Conservation (phyloP, 2,113 vertebrate species). For the Caranx melampygus region DNA sequence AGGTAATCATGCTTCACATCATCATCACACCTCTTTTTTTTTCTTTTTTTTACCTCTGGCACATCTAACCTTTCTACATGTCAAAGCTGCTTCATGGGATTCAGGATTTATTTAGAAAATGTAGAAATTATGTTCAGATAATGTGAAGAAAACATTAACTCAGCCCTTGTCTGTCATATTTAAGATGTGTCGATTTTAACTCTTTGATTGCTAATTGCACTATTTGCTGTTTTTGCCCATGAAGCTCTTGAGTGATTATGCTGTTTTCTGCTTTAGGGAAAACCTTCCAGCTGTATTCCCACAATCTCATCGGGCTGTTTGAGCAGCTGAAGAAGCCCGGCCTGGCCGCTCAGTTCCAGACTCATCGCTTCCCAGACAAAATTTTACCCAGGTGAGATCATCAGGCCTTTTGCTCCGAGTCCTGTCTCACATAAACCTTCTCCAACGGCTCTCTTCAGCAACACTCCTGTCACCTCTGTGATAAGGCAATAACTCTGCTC, state of each 20-base stretch:
- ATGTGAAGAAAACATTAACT: neutral
- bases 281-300: slow-evolving; percentile 98
- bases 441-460: neutral
- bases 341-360: slow-evolving; percentile 96
- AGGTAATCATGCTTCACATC: slow-evolving; percentile 89
- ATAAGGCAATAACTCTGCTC: slow-evolving; percentile 3
- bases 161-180: neutral
- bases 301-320: slow-evolving; percentile 97
- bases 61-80: slow-evolving; percentile 67
- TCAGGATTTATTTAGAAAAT: neutral
- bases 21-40: slow-evolving; percentile 58
- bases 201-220: neutral
- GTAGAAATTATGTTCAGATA: neutral
- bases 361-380: slow-evolving; percentile 95
- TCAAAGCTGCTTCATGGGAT: slow-evolving; percentile 23
- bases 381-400: slow-evolving; percentile 92
- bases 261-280: slow-evolving; percentile 85
- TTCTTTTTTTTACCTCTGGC: slow-evolving; percentile 43
- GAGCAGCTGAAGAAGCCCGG: slow-evolving; percentile 98
- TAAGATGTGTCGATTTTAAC: neutral
- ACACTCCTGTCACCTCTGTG: neutral
- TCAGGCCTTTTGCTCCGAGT: neutral
- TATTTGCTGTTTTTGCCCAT: neutral
- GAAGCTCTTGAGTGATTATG: slow-evolving; percentile 3
- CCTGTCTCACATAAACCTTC: neutral